Evolutionary conservation across 1,140 invertebrate genomes (phyloP).

Genomic region (Drosophila arizonae): DNA sequence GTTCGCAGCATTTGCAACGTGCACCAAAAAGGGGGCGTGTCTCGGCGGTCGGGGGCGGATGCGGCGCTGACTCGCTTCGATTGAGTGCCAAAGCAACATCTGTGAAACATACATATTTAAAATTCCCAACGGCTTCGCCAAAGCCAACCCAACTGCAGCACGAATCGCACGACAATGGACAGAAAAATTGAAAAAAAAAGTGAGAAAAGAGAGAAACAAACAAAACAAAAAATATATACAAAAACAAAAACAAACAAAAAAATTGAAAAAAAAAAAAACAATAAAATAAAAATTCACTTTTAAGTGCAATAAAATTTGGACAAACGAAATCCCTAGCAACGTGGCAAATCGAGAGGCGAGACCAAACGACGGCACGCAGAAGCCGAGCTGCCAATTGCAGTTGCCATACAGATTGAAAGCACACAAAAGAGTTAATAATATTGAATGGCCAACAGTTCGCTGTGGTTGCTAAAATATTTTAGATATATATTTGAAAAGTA

Average conservation of each 20-base stretch:
- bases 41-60: neutral
- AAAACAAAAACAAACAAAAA: neutral
- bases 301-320: slow-evolving; percentile 58
- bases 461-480: neutral
- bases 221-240: slow-evolving; percentile 15
- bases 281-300: slow-evolving; percentile 18
- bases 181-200: neutral
- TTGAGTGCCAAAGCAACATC: slow-evolving; percentile 42
- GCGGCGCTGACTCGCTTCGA: slow-evolving; percentile 13
- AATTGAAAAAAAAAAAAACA: neutral
- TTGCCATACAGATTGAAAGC: slow-evolving; percentile 1
- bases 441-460: neutral
- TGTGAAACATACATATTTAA: slow-evolving; percentile 52
- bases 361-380: neutral
- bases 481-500: neutral
- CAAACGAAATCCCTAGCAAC: slow-evolving; percentile 59
- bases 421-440: slow-evolving; percentile 24
- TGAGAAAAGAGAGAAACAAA: slow-evolving; percentile 3
- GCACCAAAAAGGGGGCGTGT: slow-evolving; percentile 11
- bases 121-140: slow-evolving; percentile 52
- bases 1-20: slow-evolving; percentile 36
- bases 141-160: slow-evolving; percentile 36
- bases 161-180: slow-evolving; percentile 34
- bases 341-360: neutral
- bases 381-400: slow-evolving; percentile 12